Base-by-base conservation (phyloP, 2,113 vertebrate genomes). In the Crotalus viridis region DNA sequence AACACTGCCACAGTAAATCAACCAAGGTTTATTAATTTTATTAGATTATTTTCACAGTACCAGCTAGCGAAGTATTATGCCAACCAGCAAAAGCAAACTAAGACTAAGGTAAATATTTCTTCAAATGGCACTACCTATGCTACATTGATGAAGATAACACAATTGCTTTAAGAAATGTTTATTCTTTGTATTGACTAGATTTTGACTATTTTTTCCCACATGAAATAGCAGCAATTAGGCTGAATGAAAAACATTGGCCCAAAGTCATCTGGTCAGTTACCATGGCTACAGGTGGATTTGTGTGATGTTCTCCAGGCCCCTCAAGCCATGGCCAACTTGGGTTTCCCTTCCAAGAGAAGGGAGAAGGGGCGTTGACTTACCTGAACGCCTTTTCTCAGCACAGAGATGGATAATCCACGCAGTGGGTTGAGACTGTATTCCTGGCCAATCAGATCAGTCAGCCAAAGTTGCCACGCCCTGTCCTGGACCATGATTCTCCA, bases 1-100 rank as follows among this genome's bases (percentile, higher is more conserved):
- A 95, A 94, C 74, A 88, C 56, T 91, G 89, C 87, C 93, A 91
- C 46, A 94, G 59, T 59, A 28, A 91, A 39, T 43, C 28, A 86
- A 87, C 28, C 46, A 26, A 48, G 13, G 4, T 7, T 56, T 95
- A 95, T 93, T 89, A 97, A 92, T 55, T 24, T 10, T 61, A 61
- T 61, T 95, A 24, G 4, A 94, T 93, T 61, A 90, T 85, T 93
- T 90, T 85, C 56, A 56, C 90, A n/a, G 59, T 19, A 1, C 26
- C 57, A 54, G 69, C 4, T 54, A 28, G 86, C 10, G 52, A 87
- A 2, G 86, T 86, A 46, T 88, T 55, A 52, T 15, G 43, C 57
- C 24, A 69, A 69, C 0, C 13, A 48, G 21, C 26, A 52, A 28
- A 24, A 48, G 24, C 39, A 61, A 89, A 28, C 24, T 74, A 39